These are phyloP conservation scores for Beris chalybata DNA, from an alignment of 2,888 invertebrate genomes.

Conservation along the genomic window DNA sequence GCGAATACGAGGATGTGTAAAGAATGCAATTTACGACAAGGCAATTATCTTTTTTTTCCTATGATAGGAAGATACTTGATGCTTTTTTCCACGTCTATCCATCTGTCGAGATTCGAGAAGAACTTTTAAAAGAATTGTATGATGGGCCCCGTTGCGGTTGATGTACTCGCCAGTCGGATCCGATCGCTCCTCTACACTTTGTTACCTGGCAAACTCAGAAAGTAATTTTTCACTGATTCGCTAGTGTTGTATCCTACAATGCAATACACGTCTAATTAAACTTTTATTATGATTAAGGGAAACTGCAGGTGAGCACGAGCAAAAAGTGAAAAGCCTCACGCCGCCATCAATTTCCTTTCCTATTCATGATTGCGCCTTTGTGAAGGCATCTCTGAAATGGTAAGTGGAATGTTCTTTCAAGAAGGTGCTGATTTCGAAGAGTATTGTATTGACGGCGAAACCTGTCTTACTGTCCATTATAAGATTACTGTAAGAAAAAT, in stretches of 20 bases:
- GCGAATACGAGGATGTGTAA: constrained; percentile 1
- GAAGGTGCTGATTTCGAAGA: too few species aligned
- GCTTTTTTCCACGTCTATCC: constrained; percentile 25
- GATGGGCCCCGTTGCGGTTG: constrained; percentile 9
- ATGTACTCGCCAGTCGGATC: not conserved
- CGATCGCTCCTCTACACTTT: not conserved
- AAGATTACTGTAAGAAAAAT: too few species aligned
- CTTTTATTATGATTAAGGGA: constrained; percentile 30
- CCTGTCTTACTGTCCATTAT: too few species aligned
- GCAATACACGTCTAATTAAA: constrained; percentile 30
- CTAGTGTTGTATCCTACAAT: constrained; percentile 14
- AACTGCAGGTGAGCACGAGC: constrained; percentile 1
- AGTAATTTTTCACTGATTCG: constrained; percentile 7
- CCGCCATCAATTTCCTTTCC: constrained; percentile 18
- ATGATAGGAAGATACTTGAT: constrained; percentile 23
- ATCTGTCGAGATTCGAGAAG: constrained; percentile 10
- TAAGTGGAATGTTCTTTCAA: constrained; percentile 13
- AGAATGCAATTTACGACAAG: constrained; percentile 31
- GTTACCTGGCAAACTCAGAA: not conserved
- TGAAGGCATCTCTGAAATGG: not conserved
- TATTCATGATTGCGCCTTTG: constrained; percentile 5
- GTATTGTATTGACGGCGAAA: too few species aligned
- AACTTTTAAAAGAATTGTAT: constrained; percentile 16
- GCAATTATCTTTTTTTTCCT: constrained; percentile 31
- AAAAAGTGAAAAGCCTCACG: constrained; percentile 14